Base-by-base conservation (phyloP, 2,797 vertebrate species). In the Neostethus bicornis region DNA sequence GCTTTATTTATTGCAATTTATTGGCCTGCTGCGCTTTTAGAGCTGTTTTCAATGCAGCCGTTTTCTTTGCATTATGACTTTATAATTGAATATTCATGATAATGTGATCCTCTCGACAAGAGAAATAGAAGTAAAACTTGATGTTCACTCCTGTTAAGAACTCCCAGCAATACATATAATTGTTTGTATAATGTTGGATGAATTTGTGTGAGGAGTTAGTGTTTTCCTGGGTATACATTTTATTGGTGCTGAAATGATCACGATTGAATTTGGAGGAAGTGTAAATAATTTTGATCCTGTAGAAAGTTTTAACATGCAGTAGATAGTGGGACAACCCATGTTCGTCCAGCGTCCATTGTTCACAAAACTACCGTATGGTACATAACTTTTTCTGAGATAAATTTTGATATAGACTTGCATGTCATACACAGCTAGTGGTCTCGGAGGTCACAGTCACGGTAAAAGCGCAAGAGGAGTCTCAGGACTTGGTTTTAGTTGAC, bases 211-310 rank as follows among this genome's bases (percentile, higher is more conserved):
- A 16, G 32, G 32, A 11, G 26, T 59, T 23, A 2, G 8, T 23
- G 55, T 49, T 28, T 47, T 39, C 14, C 44, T 34, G 5, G 32
- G 34, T 24, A 37, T 46, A 62, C 42, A 13, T 13, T 32, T 20
- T 17, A 48, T 38, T 0, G 26, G 9, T 19, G 29, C 17, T 19
- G 23, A n/a, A 45, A 49, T 16, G 20, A 14, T 59, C 59, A 26
- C 25, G 24, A 37, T 41, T 17, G 20, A 46, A 34, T 45, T 25
- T 9, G 4, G 11, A 10, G 31, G 13, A 25, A 26, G 17, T 8
- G 17, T 9, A 38, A 16, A 16, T n/a, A n/a, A n/a, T n/a, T n/a
- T n/a, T n/a, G n/a, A n/a, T n/a, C n/a, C n/a, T n/a, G n/a, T n/a
- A n/a, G n/a, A n/a, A n/a, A n/a, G n/a, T n/a, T n/a, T n/a, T n/a